Evolutionary conservation across 1,140 invertebrate species (phyloP).

Genomic region (Drosophila busckii): DNA sequence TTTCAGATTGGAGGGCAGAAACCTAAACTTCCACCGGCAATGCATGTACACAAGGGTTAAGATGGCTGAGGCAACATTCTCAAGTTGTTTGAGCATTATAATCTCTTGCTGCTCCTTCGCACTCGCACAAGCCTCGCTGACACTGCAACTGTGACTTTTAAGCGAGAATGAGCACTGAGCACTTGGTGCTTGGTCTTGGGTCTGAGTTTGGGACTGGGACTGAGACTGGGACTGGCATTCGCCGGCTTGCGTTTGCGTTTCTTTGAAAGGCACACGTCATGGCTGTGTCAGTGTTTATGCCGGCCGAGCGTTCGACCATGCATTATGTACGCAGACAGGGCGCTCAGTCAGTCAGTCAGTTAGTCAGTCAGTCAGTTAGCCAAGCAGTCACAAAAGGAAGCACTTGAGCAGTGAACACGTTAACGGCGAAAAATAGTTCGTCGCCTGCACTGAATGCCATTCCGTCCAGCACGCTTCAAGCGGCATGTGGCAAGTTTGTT

Average conservation of each 20-base stretch:
- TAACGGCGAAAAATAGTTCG: constrained; percentile 68
- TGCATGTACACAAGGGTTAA: no score
- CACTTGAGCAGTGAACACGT: constrained; percentile 69
- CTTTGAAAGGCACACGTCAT: constrained; percentile 73
- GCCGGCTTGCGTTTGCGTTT: constrained; percentile 38
- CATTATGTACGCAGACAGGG: constrained; percentile 59
- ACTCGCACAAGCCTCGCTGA: no score
- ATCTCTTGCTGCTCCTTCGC: no score
- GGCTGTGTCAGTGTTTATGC: constrained; percentile 67
- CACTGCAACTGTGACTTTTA: constrained; percentile 15
- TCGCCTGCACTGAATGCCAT: constrained; percentile 55
- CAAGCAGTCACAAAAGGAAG: constrained; percentile 49
- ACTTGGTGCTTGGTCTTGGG: neutral
- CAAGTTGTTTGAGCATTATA: constrained; percentile 51
- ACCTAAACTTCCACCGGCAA: no score
- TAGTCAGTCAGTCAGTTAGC: constrained; percentile 19
- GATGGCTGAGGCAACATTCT: no score
- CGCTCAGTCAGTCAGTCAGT: constrained; percentile 53
- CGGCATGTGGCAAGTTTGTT: constrained; percentile 8
- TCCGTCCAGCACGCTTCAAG: constrained; percentile 6
- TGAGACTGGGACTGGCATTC: constrained; percentile 36
- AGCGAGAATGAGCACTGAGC: neutral
- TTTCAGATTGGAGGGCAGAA: no score
- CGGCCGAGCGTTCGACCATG: constrained; percentile 53
- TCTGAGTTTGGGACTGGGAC: constrained; percentile 8